phyloP scores from a whole-genome alignment of 2,113 vertebrate genomes.

The Empidonax alnorum region DNA sequence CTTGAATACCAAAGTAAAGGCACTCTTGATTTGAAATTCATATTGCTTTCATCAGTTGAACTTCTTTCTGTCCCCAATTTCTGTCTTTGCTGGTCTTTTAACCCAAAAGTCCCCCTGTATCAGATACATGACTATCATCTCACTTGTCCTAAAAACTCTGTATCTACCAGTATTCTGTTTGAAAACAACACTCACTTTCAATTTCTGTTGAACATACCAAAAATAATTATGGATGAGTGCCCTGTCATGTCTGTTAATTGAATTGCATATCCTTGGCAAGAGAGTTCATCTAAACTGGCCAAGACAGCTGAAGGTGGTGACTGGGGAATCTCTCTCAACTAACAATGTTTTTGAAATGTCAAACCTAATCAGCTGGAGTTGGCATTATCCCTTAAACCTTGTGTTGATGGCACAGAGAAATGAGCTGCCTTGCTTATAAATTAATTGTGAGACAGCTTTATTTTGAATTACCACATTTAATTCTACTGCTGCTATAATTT shows the following conservation, averaged over 20 bases:
- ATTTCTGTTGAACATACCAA: not conserved
- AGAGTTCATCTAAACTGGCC: not conserved
- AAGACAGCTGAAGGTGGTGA: not conserved
- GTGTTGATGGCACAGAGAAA: slow-evolving; percentile 17
- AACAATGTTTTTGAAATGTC: slow-evolving; percentile 51
- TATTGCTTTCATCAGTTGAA: not conserved
- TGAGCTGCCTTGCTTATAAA: slow-evolving; percentile 58
- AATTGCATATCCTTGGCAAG: not conserved
- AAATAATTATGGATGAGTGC: not conserved
- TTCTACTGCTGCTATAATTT: slow-evolving; percentile 69
- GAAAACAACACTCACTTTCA: not conserved
- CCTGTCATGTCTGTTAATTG: slow-evolving; percentile 16
- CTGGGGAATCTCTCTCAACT: slow-evolving; percentile 3
- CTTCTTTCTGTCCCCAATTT: not conserved
- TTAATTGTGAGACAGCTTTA: slow-evolving; percentile 59
- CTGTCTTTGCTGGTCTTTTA: not conserved
- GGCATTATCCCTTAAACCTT: not conserved
- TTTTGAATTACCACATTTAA: slow-evolving; percentile 70
- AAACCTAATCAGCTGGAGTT: slow-evolving; percentile 41
- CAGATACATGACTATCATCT: not conserved
- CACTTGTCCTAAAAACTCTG: not conserved
- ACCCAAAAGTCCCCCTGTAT: not conserved
- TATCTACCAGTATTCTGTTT: not conserved
- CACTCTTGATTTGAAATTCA: not conserved
- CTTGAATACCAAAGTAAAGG: not conserved